These are phyloP conservation scores for Dorcus hopei DNA, from an alignment of 2,888 invertebrate species.

Conservation along the genomic window DNA sequence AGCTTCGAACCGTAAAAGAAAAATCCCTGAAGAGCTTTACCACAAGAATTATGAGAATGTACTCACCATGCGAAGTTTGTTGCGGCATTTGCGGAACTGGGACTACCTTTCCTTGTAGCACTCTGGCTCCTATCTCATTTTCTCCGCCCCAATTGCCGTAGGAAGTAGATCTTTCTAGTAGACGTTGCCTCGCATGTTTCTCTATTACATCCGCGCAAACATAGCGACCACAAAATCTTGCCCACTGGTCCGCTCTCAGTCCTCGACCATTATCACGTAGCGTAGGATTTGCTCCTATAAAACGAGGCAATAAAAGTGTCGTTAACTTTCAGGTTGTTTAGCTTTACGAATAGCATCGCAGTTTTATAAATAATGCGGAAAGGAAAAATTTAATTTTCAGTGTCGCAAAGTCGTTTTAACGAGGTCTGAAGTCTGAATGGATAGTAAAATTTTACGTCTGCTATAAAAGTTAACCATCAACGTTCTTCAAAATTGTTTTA, in stretches of 20 bases:
- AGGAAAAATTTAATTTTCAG: too few relatives aligned
- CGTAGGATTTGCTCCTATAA: slow-evolving; percentile 66
- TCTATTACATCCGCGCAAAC: slow-evolving; percentile 70
- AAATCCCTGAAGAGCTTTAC: too few relatives aligned
- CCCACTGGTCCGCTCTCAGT: slow-evolving; percentile 72
- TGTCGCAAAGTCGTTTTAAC: too few relatives aligned
- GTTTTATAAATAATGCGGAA: too few relatives aligned
- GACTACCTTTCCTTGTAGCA: slow-evolving; percentile 50
- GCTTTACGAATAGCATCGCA: too few relatives aligned
- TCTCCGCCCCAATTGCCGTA: slow-evolving; percentile 60
- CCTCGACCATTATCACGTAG: slow-evolving; percentile 66
- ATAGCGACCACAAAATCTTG: slow-evolving; percentile 67
- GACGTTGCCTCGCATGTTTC: slow-evolving; percentile 58
- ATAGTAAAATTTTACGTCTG: too few relatives aligned
- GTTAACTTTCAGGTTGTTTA: not conserved
- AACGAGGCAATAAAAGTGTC: slow-evolving; percentile 1
- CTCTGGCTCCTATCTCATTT: slow-evolving; percentile 55
- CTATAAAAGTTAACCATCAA: too few relatives aligned
- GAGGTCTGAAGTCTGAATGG: too few relatives aligned
- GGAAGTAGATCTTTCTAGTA: slow-evolving; percentile 56
- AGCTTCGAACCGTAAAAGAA: too few relatives aligned
- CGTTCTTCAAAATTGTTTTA: too few relatives aligned
- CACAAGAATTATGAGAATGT: slow-evolving; percentile 6
- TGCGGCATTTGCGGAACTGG: slow-evolving; percentile 40
- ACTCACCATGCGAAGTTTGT: slow-evolving; percentile 39